phyloP scores from a whole-genome alignment of 2,888 invertebrate species.

The Noctua janthe region DNA sequence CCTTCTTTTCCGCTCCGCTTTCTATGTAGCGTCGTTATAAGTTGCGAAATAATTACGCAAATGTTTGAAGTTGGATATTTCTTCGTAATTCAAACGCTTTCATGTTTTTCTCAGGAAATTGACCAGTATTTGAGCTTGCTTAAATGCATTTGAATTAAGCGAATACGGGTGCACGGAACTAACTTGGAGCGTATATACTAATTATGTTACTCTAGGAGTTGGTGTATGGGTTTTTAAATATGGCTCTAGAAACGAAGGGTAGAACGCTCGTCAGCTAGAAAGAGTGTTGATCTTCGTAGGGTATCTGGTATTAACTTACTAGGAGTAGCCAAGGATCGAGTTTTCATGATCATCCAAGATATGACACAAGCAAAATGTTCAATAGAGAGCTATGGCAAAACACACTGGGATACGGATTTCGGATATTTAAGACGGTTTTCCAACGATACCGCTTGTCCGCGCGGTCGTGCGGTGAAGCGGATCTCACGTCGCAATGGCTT shows the following conservation, averaged over 20 bases:
- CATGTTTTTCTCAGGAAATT: constrained; percentile 35
- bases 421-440: too few species aligned
- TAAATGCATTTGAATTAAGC: constrained; percentile 9
- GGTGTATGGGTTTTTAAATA: neutral
- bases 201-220: neutral
- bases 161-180: neutral
- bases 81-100: constrained; percentile 31
- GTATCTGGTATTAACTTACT: neutral
- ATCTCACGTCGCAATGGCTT: too few species aligned
- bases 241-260: neutral
- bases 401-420: too few species aligned
- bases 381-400: neutral
- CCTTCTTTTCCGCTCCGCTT: neutral
- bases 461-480: too few species aligned
- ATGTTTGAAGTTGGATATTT: constrained; percentile 36
- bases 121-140: constrained; percentile 19
- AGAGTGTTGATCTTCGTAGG: neutral
- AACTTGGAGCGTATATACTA: neutral
- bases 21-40: neutral
- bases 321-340: neutral
- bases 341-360: neutral
- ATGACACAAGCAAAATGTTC: neutral
- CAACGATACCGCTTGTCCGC: too few species aligned
- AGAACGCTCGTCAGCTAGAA: neutral
- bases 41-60: constrained; percentile 40